phyloP scores from a whole-genome alignment of 2,113 vertebrate genomes.

The Miniopterus natalensis region DNA sequence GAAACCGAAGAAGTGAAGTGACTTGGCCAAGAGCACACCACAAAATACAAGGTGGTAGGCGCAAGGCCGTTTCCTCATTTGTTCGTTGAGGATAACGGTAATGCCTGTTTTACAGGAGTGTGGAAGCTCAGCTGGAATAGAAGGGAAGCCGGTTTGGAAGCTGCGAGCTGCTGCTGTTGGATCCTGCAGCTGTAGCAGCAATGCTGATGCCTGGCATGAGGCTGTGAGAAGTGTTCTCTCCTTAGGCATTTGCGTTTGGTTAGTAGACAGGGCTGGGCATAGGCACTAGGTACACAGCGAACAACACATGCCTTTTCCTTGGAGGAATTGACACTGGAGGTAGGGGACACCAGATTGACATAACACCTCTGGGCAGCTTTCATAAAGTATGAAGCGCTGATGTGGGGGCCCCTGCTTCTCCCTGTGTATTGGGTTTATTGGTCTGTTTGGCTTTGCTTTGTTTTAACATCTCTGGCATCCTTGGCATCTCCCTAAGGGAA shows the following conservation, averaged over 20 bases:
- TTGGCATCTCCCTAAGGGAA: neutral
- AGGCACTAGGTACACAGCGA: neutral
- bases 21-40: neutral
- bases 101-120: neutral
- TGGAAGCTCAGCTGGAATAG: neutral
- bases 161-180: fast-evolving
- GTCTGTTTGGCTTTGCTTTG: neutral
- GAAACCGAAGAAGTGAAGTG: neutral
- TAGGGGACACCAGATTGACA: too few species aligned
- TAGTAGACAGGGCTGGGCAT: neutral
- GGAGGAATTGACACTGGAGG: neutral
- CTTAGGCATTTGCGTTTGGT: neutral
- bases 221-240: neutral
- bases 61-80: neutral
- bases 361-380: neutral
- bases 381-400: fast-evolving
- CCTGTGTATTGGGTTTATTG: too few species aligned
- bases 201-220: neutral
- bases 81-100: too few species aligned
- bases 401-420: too few species aligned
- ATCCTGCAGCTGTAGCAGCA: fast-evolving
- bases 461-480: neutral
- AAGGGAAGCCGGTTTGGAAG: neutral
- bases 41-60: neutral
- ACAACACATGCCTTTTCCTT: neutral